A percentile compares a stretch with the other conserved stretches of the same genome.
These are phyloP conservation scores for Ochropacha duplaris DNA, from an alignment of 2,888 invertebrate species.

Conservation along the genomic window DNA sequence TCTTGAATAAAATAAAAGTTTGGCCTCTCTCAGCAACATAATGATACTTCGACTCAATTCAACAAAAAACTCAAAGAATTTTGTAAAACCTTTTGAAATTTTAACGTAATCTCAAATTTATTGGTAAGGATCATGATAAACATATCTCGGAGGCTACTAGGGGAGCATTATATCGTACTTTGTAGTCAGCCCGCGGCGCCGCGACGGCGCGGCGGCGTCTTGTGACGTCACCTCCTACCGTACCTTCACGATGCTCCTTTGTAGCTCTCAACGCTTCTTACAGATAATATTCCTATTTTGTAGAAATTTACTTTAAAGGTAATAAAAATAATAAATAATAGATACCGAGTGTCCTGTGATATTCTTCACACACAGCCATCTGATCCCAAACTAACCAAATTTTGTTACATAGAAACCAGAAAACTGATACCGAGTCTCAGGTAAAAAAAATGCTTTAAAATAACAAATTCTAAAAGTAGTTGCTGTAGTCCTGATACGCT, in stretches of 20 bases:
- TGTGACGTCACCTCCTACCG: conserved; percentile 23
- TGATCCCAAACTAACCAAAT: too few species aligned
- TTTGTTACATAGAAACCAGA: too few species aligned
- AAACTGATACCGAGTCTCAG: too few species aligned
- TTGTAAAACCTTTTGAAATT: not conserved
- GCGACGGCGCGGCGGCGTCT: conserved; percentile 37
- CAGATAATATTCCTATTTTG: not conserved
- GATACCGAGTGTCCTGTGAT: too few species aligned
- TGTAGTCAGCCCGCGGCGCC: conserved; percentile 25
- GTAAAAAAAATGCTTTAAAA: too few species aligned
- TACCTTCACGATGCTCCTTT: conserved; percentile 9
- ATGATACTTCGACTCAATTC: not conserved
- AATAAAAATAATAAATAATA: too few species aligned
- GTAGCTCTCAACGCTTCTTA: not conserved
- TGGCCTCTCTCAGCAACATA: too few species aligned
- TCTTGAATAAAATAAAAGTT: too few species aligned
- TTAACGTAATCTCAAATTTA: not conserved
- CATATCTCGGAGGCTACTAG: not conserved
- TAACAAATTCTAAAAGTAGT: too few species aligned
- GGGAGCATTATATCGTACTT: conserved; percentile 1
- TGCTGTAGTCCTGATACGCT: not conserved
- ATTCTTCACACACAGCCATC: too few species aligned
- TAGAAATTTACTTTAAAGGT: too few species aligned
- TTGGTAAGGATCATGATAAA: not conserved
- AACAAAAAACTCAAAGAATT: too few species aligned